Evolutionary conservation across 2,113 vertebrate species (phyloP), one percentile per base, ranked within the genome.

Genomic region (Tauraco erythrolophus): DNA sequence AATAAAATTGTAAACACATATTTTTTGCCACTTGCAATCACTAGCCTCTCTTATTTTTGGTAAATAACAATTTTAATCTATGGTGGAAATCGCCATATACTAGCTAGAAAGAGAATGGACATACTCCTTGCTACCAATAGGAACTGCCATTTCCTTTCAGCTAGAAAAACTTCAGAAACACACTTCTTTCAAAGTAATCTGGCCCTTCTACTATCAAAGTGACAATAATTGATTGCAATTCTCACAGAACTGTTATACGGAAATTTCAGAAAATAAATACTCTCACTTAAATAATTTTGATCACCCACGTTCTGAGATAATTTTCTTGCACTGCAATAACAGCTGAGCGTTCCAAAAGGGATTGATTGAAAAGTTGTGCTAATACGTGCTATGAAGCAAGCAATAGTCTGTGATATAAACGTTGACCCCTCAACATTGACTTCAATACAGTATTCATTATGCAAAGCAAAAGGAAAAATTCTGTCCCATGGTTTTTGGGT

Each of bases 101-200:
- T 45, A 94, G 33, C 88, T 83, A 72, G 43, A 91, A 57, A 72
- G 48, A 96, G 50, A 95, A 88, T 58, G 58, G 87, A 83, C 88
- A 77, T 27, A 68, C 19, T 90, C 72, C 62, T 94, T 72, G 51
- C 33, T 88, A 69, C 83, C 27, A 28, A 86, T 89, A 94, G 96
- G 97, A 97, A 51, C 18, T 74, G 28, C 21, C 41, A 33, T 91
- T 92, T 93, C 45, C 56, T 92, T 95, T 94, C 80, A 88, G 35
- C 41, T 75, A 76, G 25, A 78, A 89, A 74, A 76, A 13, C 61
- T 86, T 74, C 50, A 30, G 22, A 87, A 97, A 64, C 48, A 80
- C 39, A 61, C 14, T 71, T 31, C 31, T 71, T 83, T 41, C 10
- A 43, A 74, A 78, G 70, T 78, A 80, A 92, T 62, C 69, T 69